These are phyloP conservation scores for Agrilus mali DNA, from an alignment of 2,888 invertebrate species.

Conservation along the genomic window DNA sequence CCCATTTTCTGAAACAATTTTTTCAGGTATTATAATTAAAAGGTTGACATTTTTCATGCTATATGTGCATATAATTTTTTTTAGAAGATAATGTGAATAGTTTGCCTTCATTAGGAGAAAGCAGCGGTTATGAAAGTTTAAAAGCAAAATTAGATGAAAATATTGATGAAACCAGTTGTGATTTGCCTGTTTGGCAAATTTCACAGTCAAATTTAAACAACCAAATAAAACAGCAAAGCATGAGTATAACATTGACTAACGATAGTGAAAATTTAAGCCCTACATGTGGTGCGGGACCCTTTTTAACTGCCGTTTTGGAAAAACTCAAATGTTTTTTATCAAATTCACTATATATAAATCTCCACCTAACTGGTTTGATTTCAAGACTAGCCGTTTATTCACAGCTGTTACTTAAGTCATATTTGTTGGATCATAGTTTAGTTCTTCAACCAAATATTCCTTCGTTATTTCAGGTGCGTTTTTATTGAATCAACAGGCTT, in stretches of 20 bases:
- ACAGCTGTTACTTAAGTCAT: slow-evolving; percentile 75
- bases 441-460: slow-evolving; percentile 84
- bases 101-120: slow-evolving; percentile 59
- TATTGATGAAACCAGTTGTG: slow-evolving; percentile 15
- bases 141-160: slow-evolving; percentile 43
- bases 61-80: slow-evolving; percentile 6
- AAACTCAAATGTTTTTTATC: slow-evolving; percentile 74
- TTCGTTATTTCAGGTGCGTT: slow-evolving; percentile 73
- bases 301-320: slow-evolving; percentile 66
- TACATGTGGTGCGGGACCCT: slow-evolving; percentile 49
- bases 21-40: slow-evolving; percentile 7
- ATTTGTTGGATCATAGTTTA: slow-evolving; percentile 73
- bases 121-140: slow-evolving; percentile 67
- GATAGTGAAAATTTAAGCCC: slow-evolving; percentile 35
- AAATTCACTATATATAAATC: slow-evolving; percentile 73
- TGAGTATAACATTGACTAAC: slow-evolving; percentile 28
- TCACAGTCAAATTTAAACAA: slow-evolving; percentile 27
- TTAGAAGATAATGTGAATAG: slow-evolving; percentile 39
- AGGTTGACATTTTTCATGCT: neutral
- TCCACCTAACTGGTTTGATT: slow-evolving; percentile 77
- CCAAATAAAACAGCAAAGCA: slow-evolving; percentile 11
- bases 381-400: slow-evolving; percentile 79
- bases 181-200: slow-evolving; percentile 24
- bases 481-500: neutral
- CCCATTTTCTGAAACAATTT: slow-evolving; percentile 8